Conservation (phyloP, 2,888 invertebrate species). For the Octodonta nipae region DNA sequence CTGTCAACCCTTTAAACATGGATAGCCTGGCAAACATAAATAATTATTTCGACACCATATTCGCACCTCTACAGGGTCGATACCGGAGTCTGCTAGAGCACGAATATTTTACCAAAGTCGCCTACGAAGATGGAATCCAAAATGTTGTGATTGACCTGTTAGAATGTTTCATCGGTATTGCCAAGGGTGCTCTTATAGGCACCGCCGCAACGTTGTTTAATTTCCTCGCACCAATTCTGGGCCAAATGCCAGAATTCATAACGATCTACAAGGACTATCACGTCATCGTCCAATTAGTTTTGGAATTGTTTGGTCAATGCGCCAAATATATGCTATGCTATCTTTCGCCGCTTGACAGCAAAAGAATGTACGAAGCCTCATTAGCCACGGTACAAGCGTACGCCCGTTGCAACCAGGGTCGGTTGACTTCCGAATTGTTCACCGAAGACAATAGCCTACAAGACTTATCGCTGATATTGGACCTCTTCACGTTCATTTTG, state of each 20-base stretch:
- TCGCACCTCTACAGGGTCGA: conserved; percentile 37
- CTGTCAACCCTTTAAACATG: conserved; percentile 25
- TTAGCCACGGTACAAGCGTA: conserved; percentile 59
- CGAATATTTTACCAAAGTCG: conserved; percentile 41
- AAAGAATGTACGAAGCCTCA: conserved; percentile 51
- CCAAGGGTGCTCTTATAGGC: conserved; percentile 43
- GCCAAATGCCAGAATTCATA: conserved; percentile 55
- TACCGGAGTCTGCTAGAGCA: conserved; percentile 42
- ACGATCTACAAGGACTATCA: conserved; percentile 61
- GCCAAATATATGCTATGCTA: conserved; percentile 59
- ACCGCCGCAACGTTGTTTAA: conserved; percentile 36
- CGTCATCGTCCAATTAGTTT: conserved; percentile 59
- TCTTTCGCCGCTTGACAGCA: conserved; percentile 44
- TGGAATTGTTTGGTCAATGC: conserved; percentile 59
- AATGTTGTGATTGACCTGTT: conserved; percentile 59
- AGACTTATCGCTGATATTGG: conserved; percentile 68
- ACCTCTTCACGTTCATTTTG: conserved; percentile 45
- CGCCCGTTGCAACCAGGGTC: conserved; percentile 49
- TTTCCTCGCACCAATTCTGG: conserved; percentile 50
- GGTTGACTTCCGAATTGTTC: conserved; percentile 46
- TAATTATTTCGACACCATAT: conserved; percentile 33
- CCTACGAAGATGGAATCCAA: conserved; percentile 50
- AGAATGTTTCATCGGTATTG: conserved; percentile 61
- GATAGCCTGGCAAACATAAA: conserved; percentile 10
- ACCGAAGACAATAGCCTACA: conserved; percentile 62